Conservation (phyloP, 1,140 invertebrate genomes). For the Drosophila ercepeae region DNA sequence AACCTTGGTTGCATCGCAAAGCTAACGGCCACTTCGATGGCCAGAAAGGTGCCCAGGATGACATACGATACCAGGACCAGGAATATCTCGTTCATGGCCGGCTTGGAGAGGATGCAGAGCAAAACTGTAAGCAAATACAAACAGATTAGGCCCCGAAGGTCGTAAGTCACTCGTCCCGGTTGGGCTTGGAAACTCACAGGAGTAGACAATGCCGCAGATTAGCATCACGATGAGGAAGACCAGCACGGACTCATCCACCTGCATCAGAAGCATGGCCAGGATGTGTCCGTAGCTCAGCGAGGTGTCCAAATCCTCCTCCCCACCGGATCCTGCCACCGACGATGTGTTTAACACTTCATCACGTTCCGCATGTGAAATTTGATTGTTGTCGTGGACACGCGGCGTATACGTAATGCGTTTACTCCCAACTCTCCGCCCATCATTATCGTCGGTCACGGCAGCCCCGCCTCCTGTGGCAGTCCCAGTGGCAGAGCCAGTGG, state of each 20-base stretch:
- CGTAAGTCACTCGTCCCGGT: conserved; percentile 17
- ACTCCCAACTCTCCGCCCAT: conserved; percentile 36
- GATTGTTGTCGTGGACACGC: conserved; percentile 55
- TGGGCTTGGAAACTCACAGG: conserved; percentile 83
- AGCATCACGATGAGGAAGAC: conserved; percentile 84
- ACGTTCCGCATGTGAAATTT: conserved; percentile 47
- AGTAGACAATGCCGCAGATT: conserved; percentile 84
- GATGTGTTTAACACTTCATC: conserved; percentile 67
- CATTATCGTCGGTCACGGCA: conserved; percentile 17
- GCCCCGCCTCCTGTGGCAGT: not conserved
- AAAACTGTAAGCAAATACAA: conserved; percentile 85
- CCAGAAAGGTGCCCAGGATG: conserved; percentile 89
- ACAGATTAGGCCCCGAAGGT: conserved; percentile 18
- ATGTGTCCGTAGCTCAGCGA: conserved; percentile 59
- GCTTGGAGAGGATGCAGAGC: conserved; percentile 90
- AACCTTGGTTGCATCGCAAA: conserved; percentile 85
- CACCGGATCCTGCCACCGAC: conserved; percentile 1
- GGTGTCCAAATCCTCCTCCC: conserved; percentile 48
- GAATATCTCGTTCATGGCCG: conserved; percentile 94
- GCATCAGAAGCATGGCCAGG: conserved; percentile 46
- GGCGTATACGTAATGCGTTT: conserved; percentile 66
- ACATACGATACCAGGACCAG: conserved; percentile 92
- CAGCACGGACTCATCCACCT: conserved; percentile 79
- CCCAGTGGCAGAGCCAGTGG: conserved; percentile 9
- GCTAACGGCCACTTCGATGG: conserved; percentile 86